Evolutionary conservation across 2,888 invertebrate genomes (phyloP).

Genomic region (Harpalus rufipes): DNA sequence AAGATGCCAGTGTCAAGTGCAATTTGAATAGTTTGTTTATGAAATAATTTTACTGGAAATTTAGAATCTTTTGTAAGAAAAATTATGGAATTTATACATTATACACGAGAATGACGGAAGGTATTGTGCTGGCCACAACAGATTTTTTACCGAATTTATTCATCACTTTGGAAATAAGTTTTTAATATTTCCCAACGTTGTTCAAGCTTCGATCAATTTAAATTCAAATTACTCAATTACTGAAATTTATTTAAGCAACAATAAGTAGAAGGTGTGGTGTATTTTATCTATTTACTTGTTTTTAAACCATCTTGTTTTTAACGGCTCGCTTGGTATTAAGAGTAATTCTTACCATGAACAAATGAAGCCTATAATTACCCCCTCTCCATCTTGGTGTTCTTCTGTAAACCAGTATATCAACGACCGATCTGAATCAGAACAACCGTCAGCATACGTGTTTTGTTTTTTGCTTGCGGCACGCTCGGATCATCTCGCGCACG

Average conservation of each 20-base stretch:
- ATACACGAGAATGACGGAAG: too few species aligned
- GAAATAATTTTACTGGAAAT: too few species aligned
- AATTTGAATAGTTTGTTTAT: too few species aligned
- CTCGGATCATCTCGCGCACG: slow-evolving; percentile 52
- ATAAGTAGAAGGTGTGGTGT: not conserved
- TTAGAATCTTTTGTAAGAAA: too few species aligned
- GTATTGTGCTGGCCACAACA: too few species aligned
- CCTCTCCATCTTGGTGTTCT: not conserved
- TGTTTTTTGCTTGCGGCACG: slow-evolving; percentile 60
- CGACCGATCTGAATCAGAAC: slow-evolving; percentile 6
- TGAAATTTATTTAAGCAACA: not conserved
- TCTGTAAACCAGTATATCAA: slow-evolving; percentile 9
- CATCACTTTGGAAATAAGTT: too few species aligned
- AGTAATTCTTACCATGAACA: not conserved
- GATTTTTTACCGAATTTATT: too few species aligned
- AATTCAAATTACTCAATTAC: too few species aligned
- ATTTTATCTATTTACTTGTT: not conserved
- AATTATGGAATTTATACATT: too few species aligned
- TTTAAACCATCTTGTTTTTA: not conserved
- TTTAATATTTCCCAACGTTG: too few species aligned
- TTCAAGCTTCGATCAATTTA: too few species aligned
- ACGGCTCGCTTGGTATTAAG: not conserved
- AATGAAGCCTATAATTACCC: not conserved
- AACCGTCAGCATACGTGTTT: slow-evolving; percentile 29
- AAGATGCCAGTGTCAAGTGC: too few species aligned